Conservation (phyloP, 2,113 vertebrate genomes). For the Pseudorasbora parva region DNA sequence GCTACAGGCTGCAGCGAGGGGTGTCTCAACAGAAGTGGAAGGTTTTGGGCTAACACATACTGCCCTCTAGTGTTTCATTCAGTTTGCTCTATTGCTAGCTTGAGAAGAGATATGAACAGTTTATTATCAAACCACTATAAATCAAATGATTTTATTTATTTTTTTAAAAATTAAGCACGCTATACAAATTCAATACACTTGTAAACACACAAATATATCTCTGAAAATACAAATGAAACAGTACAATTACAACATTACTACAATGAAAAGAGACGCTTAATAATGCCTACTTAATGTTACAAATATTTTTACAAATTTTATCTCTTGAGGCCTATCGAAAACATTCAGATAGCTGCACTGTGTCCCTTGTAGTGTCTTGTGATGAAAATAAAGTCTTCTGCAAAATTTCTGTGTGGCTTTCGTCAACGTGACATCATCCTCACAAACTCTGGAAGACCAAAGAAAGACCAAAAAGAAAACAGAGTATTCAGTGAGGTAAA, state of each 20-base stretch:
- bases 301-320: neutral
- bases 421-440: conserved; percentile 82
- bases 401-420: neutral
- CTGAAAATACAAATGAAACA: conserved; percentile 7
- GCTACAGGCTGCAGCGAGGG: no score
- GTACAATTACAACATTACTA: conserved; percentile 47
- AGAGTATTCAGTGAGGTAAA: neutral
- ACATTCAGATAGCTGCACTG: neutral
- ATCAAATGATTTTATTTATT: conserved; percentile 47
- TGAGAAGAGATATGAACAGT: conserved; percentile 1
- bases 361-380: neutral
- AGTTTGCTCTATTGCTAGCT: neutral
- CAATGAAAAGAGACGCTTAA: neutral
- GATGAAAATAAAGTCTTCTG: neutral
- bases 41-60: no score
- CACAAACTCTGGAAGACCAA: conserved; percentile 79
- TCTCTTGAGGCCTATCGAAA: neutral
- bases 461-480: conserved; percentile 25
- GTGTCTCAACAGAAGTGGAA: no score
- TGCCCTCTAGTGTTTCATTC: no score
- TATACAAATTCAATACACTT: neutral
- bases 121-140: conserved; percentile 22
- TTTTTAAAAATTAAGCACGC: neutral
- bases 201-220: neutral
- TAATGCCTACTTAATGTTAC: neutral